These are phyloP conservation scores for Clarias pachynema DNA, from an alignment of 2,797 vertebrate genomes.

Conservation along the genomic window DNA sequence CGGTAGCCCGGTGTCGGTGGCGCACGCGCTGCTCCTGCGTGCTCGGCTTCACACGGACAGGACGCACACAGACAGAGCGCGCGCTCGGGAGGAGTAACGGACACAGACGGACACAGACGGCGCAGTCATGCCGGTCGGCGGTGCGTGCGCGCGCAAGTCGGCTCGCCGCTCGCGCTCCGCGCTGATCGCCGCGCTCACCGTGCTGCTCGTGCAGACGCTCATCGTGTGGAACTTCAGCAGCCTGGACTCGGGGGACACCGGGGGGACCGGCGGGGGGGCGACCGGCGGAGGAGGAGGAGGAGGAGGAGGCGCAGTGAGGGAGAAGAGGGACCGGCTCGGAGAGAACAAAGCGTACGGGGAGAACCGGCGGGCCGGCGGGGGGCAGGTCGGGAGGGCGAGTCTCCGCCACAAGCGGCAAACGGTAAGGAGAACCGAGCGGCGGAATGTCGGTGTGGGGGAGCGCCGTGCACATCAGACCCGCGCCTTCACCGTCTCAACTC, in stretches of 20 bases:
- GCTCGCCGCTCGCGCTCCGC: constrained; percentile 87
- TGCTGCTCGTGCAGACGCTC: constrained; percentile 92
- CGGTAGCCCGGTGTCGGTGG: constrained; percentile 24
- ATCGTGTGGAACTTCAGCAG: constrained; percentile 96
- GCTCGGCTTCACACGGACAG: not conserved
- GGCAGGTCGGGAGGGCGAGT: constrained; percentile 20
- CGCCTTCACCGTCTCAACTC: not conserved
- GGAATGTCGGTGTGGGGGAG: not conserved
- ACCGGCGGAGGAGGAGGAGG: constrained; percentile 44
- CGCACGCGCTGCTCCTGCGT: not conserved
- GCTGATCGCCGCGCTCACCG: constrained; percentile 83
- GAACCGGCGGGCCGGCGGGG: not conserved
- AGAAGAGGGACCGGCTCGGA: constrained; percentile 29
- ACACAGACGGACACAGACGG: not conserved
- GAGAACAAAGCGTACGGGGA: constrained; percentile 15
- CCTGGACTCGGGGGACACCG: constrained; percentile 84
- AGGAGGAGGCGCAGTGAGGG: not conserved
- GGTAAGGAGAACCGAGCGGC: constrained; percentile 6
- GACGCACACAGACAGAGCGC: too few relatives aligned
- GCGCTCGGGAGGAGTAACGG: not conserved
- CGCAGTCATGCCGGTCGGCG: constrained; percentile 68
- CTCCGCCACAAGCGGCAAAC: constrained; percentile 24
- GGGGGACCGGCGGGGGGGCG: constrained; percentile 67
- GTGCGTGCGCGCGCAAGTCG: constrained; percentile 83
- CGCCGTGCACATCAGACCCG: not conserved